Base-by-base conservation (phyloP, 2,888 invertebrate species). In the Panzeria rudis region DNA sequence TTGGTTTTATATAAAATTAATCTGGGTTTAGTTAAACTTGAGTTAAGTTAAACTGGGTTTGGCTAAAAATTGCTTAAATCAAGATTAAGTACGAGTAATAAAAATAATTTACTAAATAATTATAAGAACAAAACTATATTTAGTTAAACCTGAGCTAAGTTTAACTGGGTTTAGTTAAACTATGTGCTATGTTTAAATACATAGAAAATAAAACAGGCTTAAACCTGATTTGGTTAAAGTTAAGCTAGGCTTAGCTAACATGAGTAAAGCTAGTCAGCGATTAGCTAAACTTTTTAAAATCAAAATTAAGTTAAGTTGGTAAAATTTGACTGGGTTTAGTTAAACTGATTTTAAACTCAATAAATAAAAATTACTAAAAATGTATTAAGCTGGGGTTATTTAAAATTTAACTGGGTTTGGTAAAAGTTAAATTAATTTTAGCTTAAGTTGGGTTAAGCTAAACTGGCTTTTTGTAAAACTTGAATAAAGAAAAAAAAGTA, bases 11-110 rank as follows among this genome's bases (percentile, higher is more conserved):
- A 35, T 11, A 59, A 23, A 4, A 0, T 68, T 35, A 50, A 68
- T 15, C 50, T n/a, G 20, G 25, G 64, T 47, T 64, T 64, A 64
- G 44, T 29, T 64, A 64, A 41, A 38, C 38, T 23, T 9, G 6
- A 15, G 15, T 44, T 44, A 3, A 15, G 4, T 11, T 7, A 44
- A 15, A 1, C 4, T 44, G n/a, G 44, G 13, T 13, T 11, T 35
- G 17, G 17, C 17, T 35, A 8, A 35, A 25, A 44, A n/a, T n/a
- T 7, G 9, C 4, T 44, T 25, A 64, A 25, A 25, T 11, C 25
- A 23, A 25, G 23, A n/a, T 64, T 44, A 44, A 38, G 13, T 3
- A 52, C 11, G 9, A 52, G 1, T 56, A 15, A 54, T 25, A 25
- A 54, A 5, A 54, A 54, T 8, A 41, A 41, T 8, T 41, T 41